Conservation (phyloP, 2,113 vertebrate species). For the Xiphophorus hellerii region DNA sequence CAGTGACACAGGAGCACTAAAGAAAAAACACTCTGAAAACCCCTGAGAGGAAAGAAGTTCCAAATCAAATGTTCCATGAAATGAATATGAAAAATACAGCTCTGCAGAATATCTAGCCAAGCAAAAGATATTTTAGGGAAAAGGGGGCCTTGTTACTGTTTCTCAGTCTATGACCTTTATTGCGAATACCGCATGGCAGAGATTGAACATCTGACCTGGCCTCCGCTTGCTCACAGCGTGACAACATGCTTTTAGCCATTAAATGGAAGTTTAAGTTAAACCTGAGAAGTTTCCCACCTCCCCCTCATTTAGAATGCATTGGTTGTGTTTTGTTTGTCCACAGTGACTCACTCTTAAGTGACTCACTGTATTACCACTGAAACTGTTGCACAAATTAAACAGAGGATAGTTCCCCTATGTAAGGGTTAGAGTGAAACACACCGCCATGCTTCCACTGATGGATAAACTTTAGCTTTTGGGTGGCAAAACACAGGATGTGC, state of each 20-base stretch:
- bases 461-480: conserved; percentile 19
- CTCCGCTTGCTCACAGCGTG: conserved; percentile 42
- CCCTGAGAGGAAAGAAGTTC: conserved; percentile 59
- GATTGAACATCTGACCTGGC: conserved; percentile 41
- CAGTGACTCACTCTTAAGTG: conserved; percentile 63
- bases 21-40: conserved; percentile 55
- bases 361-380: conserved; percentile 54
- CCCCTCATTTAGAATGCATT: conserved; percentile 61
- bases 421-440: conserved; percentile 30
- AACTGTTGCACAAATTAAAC: conserved; percentile 63
- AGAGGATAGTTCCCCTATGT: conserved; percentile 4
- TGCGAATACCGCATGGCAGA: conserved; percentile 50
- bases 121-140: conserved; percentile 56
- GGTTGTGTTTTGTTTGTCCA: conserved; percentile 62
- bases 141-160: conserved; percentile 52
- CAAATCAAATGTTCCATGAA: conserved; percentile 80
- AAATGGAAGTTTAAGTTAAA: conserved; percentile 65
- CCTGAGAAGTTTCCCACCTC: conserved; percentile 41
- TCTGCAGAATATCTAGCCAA: conserved; percentile 55
- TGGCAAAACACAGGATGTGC: conserved; percentile 34
- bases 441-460: conserved; percentile 11
- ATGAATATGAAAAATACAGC: conserved; percentile 76
- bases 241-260: conserved; percentile 39
- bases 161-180: conserved; percentile 69
- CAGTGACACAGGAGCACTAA: conserved; percentile 45